Percentiles rank a stretch among this genome's conserved stretches.
Evolutionary conservation across 1,140 invertebrate species (phyloP).

Genomic region (Nephila pilipes): DNA sequence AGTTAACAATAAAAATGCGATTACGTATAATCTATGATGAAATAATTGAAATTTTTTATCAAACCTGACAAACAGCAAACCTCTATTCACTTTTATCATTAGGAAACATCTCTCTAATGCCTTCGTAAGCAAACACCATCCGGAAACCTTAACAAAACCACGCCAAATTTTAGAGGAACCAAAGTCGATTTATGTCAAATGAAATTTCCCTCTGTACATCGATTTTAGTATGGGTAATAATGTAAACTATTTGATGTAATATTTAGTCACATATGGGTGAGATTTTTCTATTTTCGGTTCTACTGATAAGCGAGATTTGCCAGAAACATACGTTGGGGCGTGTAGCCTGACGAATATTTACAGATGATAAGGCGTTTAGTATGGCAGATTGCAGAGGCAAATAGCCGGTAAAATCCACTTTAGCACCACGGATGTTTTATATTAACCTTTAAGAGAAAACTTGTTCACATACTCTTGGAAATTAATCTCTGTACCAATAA

Average conservation of each 20-base stretch:
- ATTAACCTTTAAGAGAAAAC: background rate
- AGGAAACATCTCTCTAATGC: background rate
- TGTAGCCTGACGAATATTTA: slow-evolving; percentile 10
- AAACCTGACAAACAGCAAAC: too few species aligned
- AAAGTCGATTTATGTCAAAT: background rate
- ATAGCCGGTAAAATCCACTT: slow-evolving; percentile 1
- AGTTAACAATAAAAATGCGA: too few species aligned
- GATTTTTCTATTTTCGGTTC: background rate
- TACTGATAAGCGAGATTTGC: slow-evolving; percentile 1
- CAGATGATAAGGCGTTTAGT: slow-evolving; percentile 1
- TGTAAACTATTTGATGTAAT: background rate
- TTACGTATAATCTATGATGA: too few species aligned
- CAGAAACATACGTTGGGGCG: background rate
- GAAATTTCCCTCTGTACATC: background rate
- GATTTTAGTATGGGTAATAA: background rate
- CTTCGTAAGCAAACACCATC: background rate
- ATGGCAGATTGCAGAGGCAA: background rate
- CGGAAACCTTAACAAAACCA: background rate
- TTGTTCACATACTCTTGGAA: background rate
- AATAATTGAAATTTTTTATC: too few species aligned
- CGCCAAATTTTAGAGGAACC: background rate
- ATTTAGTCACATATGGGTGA: background rate
- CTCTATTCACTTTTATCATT: too few species aligned
- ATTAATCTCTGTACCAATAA: background rate
- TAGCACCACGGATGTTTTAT: background rate